Base-by-base conservation (phyloP, 2,113 vertebrate genomes). In the Zeus faber region DNA sequence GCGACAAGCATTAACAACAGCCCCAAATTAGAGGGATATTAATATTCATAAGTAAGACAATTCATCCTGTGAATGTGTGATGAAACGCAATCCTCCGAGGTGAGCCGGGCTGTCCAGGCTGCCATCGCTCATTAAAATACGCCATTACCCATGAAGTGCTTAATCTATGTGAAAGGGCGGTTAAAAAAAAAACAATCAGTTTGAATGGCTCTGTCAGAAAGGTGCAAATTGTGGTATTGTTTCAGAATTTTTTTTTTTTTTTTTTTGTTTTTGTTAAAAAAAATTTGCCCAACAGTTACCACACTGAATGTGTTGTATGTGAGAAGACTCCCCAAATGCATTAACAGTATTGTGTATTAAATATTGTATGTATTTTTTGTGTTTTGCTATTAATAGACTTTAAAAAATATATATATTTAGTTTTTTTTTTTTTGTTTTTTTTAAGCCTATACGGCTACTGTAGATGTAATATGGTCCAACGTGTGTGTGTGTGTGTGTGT, bases 1-100 rank as follows among this genome's bases (percentile, higher is more conserved):
- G 88, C 86, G 88, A 91, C 90, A 91, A 91, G 90, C 89, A 88
- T 91, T 90, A 89, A 89, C 87, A 90, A 87, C 88, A 88, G 86
- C 81, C 85, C 87, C 83, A 89, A 91, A 90, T 91, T 90, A 90
- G 88, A 89, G 82, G 72, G 70, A 67, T 85, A 91, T 91, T 91
- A 91, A 91, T 90, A 91, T 91, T 91, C 87, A 91, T 91, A 89
- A 90, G 88, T 88, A 87, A 90, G 90, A 91, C 87, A 87, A 87
- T 90, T 89, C 84, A 83, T 85, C 81, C 78, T 77, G 81, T 82
- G 84, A 88, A 87, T 80, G 84, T 73, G 82, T 84, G 87, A 87
- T 86, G 80, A 90, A 86, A 89, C 87, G 83, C 85, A 88, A 88
- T 88, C 85, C 84, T 87, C 77, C 17, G 84, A 87, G 88, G 87